Base-by-base conservation (phyloP, 64 coral and sea anemone species). In the Montipora sp. region DNA sequence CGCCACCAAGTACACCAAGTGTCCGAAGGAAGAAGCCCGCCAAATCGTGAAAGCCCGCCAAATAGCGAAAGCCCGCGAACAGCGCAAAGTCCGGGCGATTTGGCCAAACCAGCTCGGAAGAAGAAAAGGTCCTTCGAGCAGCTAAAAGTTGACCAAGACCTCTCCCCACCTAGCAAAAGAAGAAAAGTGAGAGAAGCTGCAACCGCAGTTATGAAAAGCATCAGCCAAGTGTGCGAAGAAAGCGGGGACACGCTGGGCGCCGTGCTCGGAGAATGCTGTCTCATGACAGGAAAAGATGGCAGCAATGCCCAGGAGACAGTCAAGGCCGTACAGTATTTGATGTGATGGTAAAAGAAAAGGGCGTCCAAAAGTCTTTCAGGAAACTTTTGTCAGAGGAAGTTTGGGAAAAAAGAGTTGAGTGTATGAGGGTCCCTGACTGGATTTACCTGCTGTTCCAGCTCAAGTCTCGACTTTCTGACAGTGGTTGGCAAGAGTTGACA, bases 391-490 rank as follows among this genome's bases (percentile, higher is more conserved):
- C 59, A 7, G 83, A 86, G 7, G 83, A 86, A 1, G 24, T 47
- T 3, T 86, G 83, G 83, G 14, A 86, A 23, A 12, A 86, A 23
- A 36, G 83, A 69, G 48, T 86, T 6, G 12, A 66, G 18, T 67
- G 8, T 48, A 86, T 86, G 83, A 61, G 83, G 18, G 27, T 68
- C 67, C 83, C 83, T 45, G 83, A 86, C 46, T 86, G 63, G 58
- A 86, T 86, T 4, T 86, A 86, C 83, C 67, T 86, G 7, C 67
- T 86, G 36, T 86, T 86, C 47, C 73, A 86, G 67, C 63, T 86
- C 1, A 86, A 63, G 24, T 69, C 83, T 57, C 68, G 83, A 71
- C 36, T 86, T 69, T 86, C 83, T 1, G 83, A 86, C 67, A 47
- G 67, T 45, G 58, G 59, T 5, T 86, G 83, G 83, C 83, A 86